Base-by-base conservation (phyloP, 37 sponge, comb jelly and placozoan genomes). In the Ephydatia muelleri region DNA sequence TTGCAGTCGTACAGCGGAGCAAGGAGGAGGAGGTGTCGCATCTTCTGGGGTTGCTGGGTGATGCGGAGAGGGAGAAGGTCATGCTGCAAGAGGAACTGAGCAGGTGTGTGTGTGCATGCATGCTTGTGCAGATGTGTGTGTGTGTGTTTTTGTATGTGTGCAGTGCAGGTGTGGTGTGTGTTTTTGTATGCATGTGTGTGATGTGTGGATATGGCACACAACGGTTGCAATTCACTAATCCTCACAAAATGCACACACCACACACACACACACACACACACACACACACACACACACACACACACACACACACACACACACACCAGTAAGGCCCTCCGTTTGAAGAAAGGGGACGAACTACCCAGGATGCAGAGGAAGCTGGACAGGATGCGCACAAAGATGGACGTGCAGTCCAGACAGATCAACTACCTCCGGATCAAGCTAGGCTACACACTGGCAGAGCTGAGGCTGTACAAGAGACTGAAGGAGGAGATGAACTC, bases 371-470 rank as follows among this genome's bases (percentile, higher is more conserved):
- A 9, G 43, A 35, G 12, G 40, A 76, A 43, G 74, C 31, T 83
- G 27, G 74, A 72, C 5, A 49, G 75, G 34, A n/a, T 84, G 68
- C 47, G 35, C 37, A 28, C 29, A 4, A 73, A 73, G 64, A 49
- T 90, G 30, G 85, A 81, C 25, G 4, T 0, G n/a, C 82, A 85
- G 29, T 67, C 32, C 11, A 77, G 28, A 30, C 82, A 92, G 71
- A 70, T 57, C 29, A 85, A 92, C 88, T 85, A 81, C 38, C 65
- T 88, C 37, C 57, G 93, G 73, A 65, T 85, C 5, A 88, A 82
- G 77, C 83, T 92, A 83, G 93, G 89, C 16, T 92, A 92, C 73
- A 34, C 83, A 21, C 73, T 92, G 27, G 47, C 82, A 11, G 93
- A 92, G 38, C 38, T 92, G 75, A 43, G 89, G 31, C 75, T 92